phyloP scores from a whole-genome alignment of 1,140 invertebrate species.

The Doryteuthis pealeii region DNA sequence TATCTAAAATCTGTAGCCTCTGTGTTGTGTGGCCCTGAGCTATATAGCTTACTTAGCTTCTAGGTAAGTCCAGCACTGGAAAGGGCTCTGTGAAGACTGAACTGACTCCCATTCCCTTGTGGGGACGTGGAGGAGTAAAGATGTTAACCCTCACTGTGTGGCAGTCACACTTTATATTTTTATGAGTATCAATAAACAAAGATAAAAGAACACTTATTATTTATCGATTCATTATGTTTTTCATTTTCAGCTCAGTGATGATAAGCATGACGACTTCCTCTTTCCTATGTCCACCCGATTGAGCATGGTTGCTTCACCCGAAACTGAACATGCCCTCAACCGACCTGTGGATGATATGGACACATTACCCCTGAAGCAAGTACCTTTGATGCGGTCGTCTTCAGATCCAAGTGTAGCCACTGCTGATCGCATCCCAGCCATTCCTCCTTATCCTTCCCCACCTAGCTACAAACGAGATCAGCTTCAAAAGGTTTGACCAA shows the following conservation, averaged over 20 bases:
- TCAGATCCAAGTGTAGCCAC: constrained; percentile 73
- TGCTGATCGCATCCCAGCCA: constrained; percentile 61
- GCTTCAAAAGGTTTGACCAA: not conserved
- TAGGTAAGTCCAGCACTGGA: no score
- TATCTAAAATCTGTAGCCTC: no score
- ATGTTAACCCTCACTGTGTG: no score
- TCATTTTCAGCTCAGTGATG: constrained; percentile 60
- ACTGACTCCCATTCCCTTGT: no score
- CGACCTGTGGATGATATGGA: constrained; percentile 43
- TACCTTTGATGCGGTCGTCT: constrained; percentile 49
- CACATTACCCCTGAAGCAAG: constrained; percentile 37
- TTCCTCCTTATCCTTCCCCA: constrained; percentile 74
- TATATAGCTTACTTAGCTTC: no score
- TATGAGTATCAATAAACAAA: no score
- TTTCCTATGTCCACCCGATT: constrained; percentile 96
- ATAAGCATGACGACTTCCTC: constrained; percentile 80
- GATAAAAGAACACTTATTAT: no score
- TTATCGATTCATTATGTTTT: no score
- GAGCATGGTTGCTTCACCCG: constrained; percentile 93
- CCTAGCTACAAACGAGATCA: constrained; percentile 54
- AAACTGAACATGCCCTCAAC: constrained; percentile 81
- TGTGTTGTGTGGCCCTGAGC: no score
- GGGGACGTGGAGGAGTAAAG: no score
- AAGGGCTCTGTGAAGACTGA: no score
- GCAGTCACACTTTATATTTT: no score